Evolutionary conservation across 2,888 invertebrate species (phyloP).

Genomic region (Apodemia mormo): DNA sequence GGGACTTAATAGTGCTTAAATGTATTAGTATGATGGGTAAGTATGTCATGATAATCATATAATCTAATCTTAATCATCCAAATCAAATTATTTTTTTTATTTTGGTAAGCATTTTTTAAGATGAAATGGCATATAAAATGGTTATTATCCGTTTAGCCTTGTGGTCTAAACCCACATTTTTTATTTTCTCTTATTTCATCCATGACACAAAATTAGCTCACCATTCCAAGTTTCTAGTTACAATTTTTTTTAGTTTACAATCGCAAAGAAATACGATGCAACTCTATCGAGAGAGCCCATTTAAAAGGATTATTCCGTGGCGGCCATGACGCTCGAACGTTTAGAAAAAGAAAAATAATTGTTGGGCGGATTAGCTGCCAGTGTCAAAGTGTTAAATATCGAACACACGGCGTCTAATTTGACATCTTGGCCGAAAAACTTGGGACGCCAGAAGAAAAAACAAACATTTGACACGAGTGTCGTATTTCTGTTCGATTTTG

Average conservation of each 20-base stretch:
- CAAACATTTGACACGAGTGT: constrained; percentile 67
- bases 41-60: too few relatives aligned
- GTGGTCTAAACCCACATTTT: background rate
- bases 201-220: constrained; percentile 33
- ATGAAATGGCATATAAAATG: too few relatives aligned
- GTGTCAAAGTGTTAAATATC: constrained; percentile 82
- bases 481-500: constrained; percentile 72
- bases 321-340: constrained; percentile 71
- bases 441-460: constrained; percentile 54
- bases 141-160: background rate
- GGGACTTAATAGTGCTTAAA: too few relatives aligned
- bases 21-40: too few relatives aligned
- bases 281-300: constrained; percentile 47
- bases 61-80: too few relatives aligned
- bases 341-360: constrained; percentile 64
- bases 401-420: constrained; percentile 76
- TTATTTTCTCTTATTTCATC: background rate
- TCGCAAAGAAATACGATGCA: constrained; percentile 66
- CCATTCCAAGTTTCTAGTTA: constrained; percentile 54
- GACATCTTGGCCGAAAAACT: constrained; percentile 68
- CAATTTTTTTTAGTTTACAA: constrained; percentile 51
- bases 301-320: constrained; percentile 76
- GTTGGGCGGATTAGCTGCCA: constrained; percentile 76
- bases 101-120: too few relatives aligned
- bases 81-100: too few relatives aligned